Base-by-base conservation (phyloP, 2,888 invertebrate genomes). In the Drosophila yooni region DNA sequence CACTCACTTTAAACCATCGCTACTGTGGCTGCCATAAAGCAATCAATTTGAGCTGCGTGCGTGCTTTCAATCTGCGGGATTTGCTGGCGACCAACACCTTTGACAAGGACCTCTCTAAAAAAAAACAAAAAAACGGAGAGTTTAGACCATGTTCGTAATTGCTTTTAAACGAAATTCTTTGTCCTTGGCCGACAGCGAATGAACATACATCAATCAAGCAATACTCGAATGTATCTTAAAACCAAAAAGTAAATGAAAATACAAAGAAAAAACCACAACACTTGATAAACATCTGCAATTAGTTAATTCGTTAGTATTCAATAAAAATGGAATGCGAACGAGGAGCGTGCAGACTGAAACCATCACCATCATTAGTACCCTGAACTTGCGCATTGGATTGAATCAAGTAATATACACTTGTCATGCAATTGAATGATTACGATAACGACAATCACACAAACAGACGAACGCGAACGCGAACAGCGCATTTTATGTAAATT, bases 401-500 rank as follows among this genome's bases (percentile, higher is more conserved):
- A 73, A 73, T 81, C 65, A 72, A 73, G 54, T 88, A 82, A 83
- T 88, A 73, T 74, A 69, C 76, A 72, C 64, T 86, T 82, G 86
- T 76, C 85, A 85, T 85, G 85, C 85, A 86, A 85, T 88, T 57
- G 66, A 76, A 76, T 74, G 88, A 85, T 85, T 85, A 85, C 79
- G 67, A 40, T 61, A 38, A 51, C 18, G 38, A 51, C 74, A 77
- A 70, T 77, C 77, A 74, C 21, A 21, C 21, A 51, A 68, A 54
- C 36, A 34, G 27, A 29, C 46, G 51, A 68, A 73, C 58, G 50
- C 51, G 33, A 66, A 66, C 34, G 50, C 51, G 33, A 66, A 66
- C 36, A 33, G 56, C 60, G 52, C 60, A 63, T 60, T 72, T 61
- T 13, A 59, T 57, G 31, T 51, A 57, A 67, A 50, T 25, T 50